Evolutionary conservation across 2,113 vertebrate genomes (phyloP).

Genomic region (Lates calcarifer): DNA sequence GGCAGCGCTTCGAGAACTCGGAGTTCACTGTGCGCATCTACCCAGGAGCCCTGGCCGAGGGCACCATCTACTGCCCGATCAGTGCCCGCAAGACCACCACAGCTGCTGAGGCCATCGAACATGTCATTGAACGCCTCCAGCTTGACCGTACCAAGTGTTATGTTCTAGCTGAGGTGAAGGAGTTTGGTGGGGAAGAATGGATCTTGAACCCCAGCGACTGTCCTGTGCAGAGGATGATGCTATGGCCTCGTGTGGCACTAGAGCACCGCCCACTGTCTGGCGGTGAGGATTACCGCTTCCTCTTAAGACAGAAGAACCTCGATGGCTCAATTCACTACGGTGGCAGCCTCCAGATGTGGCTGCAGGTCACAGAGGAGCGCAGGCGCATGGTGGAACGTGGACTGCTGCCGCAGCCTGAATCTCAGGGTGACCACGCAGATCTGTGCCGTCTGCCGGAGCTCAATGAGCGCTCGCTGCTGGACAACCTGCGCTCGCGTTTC

Average conservation of each 20-base stretch:
- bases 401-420: constrained; percentile 92
- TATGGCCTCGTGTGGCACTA: constrained; percentile 96
- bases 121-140: constrained; percentile 90
- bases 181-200: constrained; percentile 99
- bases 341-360: constrained; percentile 96
- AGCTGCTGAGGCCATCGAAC: constrained; percentile 95
- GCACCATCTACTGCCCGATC: constrained; percentile 97
- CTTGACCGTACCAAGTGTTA: constrained; percentile 96
- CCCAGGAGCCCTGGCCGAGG: constrained; percentile 93
- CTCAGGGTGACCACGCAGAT: constrained; percentile 92
- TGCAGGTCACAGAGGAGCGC: constrained; percentile 93
- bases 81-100: constrained; percentile 93
- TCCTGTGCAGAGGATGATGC: constrained; percentile 98
- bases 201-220: constrained; percentile 98
- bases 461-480: constrained; percentile 96
- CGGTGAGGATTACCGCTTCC: constrained; percentile 96
- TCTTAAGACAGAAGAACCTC: constrained; percentile 95
- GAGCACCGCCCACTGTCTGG: constrained; percentile 90
- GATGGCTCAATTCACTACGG: constrained; percentile 98
- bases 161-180: constrained; percentile 97
- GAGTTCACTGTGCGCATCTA: constrained; percentile 96
- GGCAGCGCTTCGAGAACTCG: constrained; percentile 96
- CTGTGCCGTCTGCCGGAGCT: constrained; percentile 93
- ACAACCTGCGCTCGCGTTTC: constrained; percentile 95
- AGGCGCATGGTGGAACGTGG: constrained; percentile 95